Evolutionary conservation across 2,888 invertebrate genomes (phyloP), one percentile per base, ranked within the genome.

Genomic region (Himalopsyche japonica): DNA sequence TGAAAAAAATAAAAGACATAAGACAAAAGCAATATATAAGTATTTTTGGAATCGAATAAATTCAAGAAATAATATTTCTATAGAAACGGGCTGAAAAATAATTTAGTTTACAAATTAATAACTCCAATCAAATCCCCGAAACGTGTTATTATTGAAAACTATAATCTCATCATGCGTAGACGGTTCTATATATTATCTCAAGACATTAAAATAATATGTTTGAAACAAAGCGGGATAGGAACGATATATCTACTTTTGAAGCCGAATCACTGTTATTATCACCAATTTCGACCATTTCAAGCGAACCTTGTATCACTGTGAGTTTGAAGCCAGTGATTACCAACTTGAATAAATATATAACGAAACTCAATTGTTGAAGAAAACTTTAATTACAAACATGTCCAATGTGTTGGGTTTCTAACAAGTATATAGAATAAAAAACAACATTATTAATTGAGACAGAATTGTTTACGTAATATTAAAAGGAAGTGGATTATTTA

Each of bases 241-340:
- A 70, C 70, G 70, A 70, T 70, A 70, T 70, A 70, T 70, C 70
- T 70, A 30, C 70, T 70, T 70, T 70, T 34, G 24, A 37, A 77
- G 80, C 86, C 86, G 87, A 87, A 87, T 87, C 86, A 87, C 86
- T 85, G 87, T 86, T 87, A 84, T 87, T 87, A 86, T 88, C 87
- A 87, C 87, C 87, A 87, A 86, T 87, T 87, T 87, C 87, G 87
- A 87, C 85, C 85, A 87, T 30, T 76, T 49, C 80, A 70, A 83
- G 30, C 70, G 70, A 70, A 30, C 27, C 70, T 27, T 70, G 27
- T 70, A 70, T 70, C 70, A 70, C 27, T 70, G 70, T 27, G 12
- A 70, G 27, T 27, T 24, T 27, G 70, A 27, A 27, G 70, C 30
- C 70, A 70, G 70, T 12, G 30, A 27, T 70, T 15, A 12, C 15